Conservation (phyloP, 2,888 invertebrate genomes). For the Himalopsyche anomala region DNA sequence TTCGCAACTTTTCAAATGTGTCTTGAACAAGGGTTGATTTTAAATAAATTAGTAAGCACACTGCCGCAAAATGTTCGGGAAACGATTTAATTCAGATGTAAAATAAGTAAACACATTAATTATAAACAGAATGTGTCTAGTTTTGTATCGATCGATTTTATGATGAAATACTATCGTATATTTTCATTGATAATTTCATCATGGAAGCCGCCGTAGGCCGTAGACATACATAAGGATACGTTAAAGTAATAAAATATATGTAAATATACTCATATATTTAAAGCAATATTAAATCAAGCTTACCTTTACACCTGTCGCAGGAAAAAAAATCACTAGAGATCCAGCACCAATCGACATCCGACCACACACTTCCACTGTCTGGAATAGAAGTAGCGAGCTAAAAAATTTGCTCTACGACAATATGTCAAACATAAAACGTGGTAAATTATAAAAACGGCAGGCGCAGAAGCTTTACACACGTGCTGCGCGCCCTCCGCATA, state of each 20-base stretch:
- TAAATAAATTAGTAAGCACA: neutral
- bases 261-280: neutral
- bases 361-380: neutral
- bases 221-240: neutral
- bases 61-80: neutral
- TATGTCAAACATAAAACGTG: conserved; percentile 17
- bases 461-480: neutral
- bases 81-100: neutral
- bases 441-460: neutral
- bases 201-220: neutral
- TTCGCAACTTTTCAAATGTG: neutral
- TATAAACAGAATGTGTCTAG: neutral
- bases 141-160: neutral
- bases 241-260: neutral
- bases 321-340: neutral
- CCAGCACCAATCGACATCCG: neutral
- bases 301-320: conserved; percentile 10
- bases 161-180: neutral
- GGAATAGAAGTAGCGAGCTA: neutral
- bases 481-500: conserved; percentile 1
- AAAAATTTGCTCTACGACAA: neutral
- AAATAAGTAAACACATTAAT: neutral
- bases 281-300: neutral
- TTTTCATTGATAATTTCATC: conserved; percentile 19
- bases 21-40: too few relatives aligned